These are phyloP conservation scores for Patella pellucida DNA, from an alignment of 2,888 invertebrate genomes.

Conservation along the genomic window DNA sequence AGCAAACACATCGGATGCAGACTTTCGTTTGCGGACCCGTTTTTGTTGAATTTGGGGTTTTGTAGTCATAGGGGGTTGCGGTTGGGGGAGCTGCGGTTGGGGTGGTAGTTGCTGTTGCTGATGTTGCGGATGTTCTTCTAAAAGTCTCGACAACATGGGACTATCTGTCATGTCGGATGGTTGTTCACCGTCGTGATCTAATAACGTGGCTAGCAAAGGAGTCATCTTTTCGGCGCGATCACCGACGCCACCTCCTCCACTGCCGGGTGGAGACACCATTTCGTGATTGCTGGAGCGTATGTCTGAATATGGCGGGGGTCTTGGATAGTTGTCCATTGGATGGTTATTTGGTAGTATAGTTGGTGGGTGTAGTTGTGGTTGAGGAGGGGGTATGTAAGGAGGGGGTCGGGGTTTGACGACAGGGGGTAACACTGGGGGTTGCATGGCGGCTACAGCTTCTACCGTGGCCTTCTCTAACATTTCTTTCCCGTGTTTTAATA, in stretches of 20 bases:
- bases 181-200: conserved; percentile 59
- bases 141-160: conserved; percentile 63
- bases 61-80: neutral
- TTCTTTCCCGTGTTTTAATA: conserved; percentile 77
- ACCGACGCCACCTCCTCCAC: conserved; percentile 6
- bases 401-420: conserved; percentile 31
- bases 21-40: conserved; percentile 57
- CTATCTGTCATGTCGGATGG: conserved; percentile 45
- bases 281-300: conserved; percentile 17
- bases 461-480: conserved; percentile 51
- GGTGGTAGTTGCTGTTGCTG: conserved; percentile 30
- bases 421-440: conserved; percentile 32
- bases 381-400: conserved; percentile 36
- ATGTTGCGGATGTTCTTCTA: conserved; percentile 56
- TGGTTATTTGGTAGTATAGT: conserved; percentile 20
- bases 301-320: conserved; percentile 20
- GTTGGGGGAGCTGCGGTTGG: conserved; percentile 26
- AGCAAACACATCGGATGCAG: conserved; percentile 50
- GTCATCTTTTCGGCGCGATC: conserved; percentile 48
- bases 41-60: conserved; percentile 29
- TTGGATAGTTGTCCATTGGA: conserved; percentile 23
- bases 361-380: conserved; percentile 25
- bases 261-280: conserved; percentile 23
- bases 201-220: conserved; percentile 64
- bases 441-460: conserved; percentile 27